These are phyloP conservation scores for Capromys pilorides DNA, from an alignment of 2,797 vertebrate species.

Conservation along the genomic window DNA sequence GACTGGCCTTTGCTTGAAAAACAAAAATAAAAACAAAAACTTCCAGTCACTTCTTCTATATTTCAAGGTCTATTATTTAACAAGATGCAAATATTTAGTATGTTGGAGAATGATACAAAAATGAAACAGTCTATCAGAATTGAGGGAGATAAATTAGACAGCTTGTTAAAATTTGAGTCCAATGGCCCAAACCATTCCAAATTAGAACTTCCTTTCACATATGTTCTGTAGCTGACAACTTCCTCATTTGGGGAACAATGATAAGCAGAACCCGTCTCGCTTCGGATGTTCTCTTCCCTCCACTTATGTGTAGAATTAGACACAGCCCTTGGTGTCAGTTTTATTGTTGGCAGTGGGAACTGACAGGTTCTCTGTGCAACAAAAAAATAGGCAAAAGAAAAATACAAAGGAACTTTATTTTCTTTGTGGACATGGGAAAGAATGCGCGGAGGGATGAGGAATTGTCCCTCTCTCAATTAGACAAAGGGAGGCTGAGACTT, in stretches of 20 bases:
- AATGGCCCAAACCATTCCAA: not conserved
- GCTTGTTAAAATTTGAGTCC: not conserved
- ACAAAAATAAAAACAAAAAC: not conserved
- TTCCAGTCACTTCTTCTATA: constrained; percentile 10
- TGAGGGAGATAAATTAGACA: not conserved
- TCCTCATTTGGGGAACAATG: not conserved
- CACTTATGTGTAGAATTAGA: not conserved
- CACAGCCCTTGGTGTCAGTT: not conserved
- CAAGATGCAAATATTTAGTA: constrained; percentile 43
- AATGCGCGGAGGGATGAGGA: no score
- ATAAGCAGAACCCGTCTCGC: not conserved
- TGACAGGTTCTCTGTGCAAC: no score
- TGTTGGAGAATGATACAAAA: not conserved
- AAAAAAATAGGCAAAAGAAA: no score
- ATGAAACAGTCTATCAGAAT: not conserved
- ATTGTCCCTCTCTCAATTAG: no score
- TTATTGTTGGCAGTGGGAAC: not conserved
- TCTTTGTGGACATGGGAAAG: no score
- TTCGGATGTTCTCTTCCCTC: not conserved
- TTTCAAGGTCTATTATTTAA: not conserved
- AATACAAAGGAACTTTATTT: no score
- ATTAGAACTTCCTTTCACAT: not conserved
- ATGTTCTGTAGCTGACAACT: not conserved
- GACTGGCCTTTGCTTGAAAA: not conserved
- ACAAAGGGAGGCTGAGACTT: no score